These are phyloP conservation scores for Batillaria attramentaria DNA, from an alignment of 1,140 invertebrate genomes.

Conservation along the genomic window DNA sequence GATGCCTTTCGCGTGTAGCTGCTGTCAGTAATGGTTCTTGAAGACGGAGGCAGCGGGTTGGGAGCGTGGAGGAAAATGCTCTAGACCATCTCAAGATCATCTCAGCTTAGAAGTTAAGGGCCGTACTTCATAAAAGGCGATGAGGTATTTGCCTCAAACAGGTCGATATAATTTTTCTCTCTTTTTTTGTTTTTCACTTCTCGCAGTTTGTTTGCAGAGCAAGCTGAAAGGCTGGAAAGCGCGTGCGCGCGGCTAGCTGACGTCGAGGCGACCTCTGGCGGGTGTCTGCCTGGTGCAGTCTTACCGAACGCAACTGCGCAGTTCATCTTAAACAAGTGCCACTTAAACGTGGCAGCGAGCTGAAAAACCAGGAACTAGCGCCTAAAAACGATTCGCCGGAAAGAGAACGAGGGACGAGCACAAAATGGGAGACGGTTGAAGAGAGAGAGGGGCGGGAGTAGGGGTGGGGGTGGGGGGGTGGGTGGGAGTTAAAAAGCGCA, in stretches of 20 bases:
- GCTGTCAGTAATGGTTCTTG: neutral
- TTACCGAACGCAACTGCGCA: too few relatives aligned
- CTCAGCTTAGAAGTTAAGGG: neutral
- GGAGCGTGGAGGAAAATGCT: neutral
- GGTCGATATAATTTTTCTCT: neutral
- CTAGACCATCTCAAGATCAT: neutral
- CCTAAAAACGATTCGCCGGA: too few relatives aligned
- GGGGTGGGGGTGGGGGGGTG: too few relatives aligned
- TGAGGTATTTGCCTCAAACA: neutral
- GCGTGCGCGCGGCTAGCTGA: neutral
- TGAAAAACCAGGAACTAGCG: too few relatives aligned
- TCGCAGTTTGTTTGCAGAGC: too few relatives aligned
- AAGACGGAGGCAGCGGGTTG: neutral
- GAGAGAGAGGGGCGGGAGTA: too few relatives aligned
- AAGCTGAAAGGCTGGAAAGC: too few relatives aligned
- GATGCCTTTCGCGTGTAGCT: constrained; percentile 32
- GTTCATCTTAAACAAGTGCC: too few relatives aligned
- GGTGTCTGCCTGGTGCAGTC: neutral
- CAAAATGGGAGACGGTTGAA: too few relatives aligned
- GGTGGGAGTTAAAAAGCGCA: too few relatives aligned
- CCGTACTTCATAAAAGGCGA: neutral
- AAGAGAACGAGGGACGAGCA: too few relatives aligned
- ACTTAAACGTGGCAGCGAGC: too few relatives aligned
- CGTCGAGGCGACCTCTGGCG: neutral
- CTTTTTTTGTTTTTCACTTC: neutral